Evolutionary conservation across 2,113 vertebrate species (phyloP), one percentile per base, ranked within the genome.

Genomic region (Eurystomus gularis): DNA sequence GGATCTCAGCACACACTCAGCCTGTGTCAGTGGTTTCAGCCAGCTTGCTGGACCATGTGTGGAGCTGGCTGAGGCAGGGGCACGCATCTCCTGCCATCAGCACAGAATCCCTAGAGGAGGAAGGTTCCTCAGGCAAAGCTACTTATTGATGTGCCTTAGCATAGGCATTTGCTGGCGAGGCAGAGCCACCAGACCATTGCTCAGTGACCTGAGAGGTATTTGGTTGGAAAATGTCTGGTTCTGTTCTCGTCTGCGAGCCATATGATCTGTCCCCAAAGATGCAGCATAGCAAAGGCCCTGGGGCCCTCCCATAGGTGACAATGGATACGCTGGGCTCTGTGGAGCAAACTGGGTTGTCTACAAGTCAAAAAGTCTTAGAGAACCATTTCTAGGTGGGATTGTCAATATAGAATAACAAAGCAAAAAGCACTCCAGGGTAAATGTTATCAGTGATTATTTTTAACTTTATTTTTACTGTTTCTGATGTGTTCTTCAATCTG

Each of bases 141-240:
- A 11, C 81, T 91, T 80, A 37, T 5, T 95, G 94, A 87, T 8
- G 66, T 93, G 91, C 91, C 77, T 96, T 80, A 39, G 52, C 4
- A 2, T 61, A 81, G 96, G 89, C 95, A 65, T 94, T 95, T 93
- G 77, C 91, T 95, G 95, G 95, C 0, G 10, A 91, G 91, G 86
- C 95, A 95, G 78, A 96, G 91, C 95, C 95, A 97, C 96, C 96
- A 96, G 96, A 96, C 87, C 81, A 96, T 97, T 97, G 96, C 95
- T 97, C 96, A 97, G 91, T 97, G 96, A 97, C 96, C 96, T 96
- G 96, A 97, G 95, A 97, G 82, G 95, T 93, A 97, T 97, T 96
- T 97, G 96, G 95, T 96, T 96, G 91, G 91, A 76, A 97, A 93
- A 96, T 96, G 96, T 97, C 96, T 94, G 93, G 20, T 97, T 85